Base-by-base conservation (phyloP, 53 echinoderm and acorn worm genomes). In the Paelopatides confundens region DNA sequence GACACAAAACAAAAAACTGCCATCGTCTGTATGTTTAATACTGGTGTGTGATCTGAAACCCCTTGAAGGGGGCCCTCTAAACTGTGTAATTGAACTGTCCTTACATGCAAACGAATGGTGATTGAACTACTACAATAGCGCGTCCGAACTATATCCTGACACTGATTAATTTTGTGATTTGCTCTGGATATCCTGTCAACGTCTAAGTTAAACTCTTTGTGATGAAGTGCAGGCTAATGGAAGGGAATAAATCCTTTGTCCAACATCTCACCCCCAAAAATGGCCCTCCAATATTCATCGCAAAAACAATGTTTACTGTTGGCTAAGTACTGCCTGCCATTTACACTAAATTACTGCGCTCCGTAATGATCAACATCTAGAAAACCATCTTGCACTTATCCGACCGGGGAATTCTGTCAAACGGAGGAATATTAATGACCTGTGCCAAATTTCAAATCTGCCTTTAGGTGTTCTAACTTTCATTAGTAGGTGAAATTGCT, bases 251-350 rank as follows among this genome's bases (percentile, higher is more conserved):
- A 58, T 74, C 28, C 24, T 74, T 74, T 74, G 74, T 46, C 43
- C 21, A 23, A 23, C 15, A 7, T 21, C n/a, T 27, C 43, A 39
- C 34, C 74, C 74, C 28, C 9, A 74, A 46, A n/a, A 39, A 23
- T n/a, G 39, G 24, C 74, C 74, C 46, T 46, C 35, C 37, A 74
- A 74, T 39, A 74, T 74, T 74, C 26, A 74, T 74, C 40, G 28
- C 74, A 74, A 74, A 46, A 40, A 74, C 40, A 74, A 71, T 71
- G 71, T 74, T 74, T 74, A 74, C 74, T 46, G 46, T 27, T 39
- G 12, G 74, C 18, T 39, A 74, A 74, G 74, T 74, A 39, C 39
- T 29, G 31, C 46, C 40, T 13, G 23, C 74, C 43, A 74, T 74
- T 74, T 40, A 74, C 47, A 40, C 74, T 29, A 74, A 40, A 74